A percentile compares a stretch with the other conserved stretches of the same genome.
Evolutionary conservation across 2,888 invertebrate genomes (phyloP).

Genomic region (Dolomedes plantarius): DNA sequence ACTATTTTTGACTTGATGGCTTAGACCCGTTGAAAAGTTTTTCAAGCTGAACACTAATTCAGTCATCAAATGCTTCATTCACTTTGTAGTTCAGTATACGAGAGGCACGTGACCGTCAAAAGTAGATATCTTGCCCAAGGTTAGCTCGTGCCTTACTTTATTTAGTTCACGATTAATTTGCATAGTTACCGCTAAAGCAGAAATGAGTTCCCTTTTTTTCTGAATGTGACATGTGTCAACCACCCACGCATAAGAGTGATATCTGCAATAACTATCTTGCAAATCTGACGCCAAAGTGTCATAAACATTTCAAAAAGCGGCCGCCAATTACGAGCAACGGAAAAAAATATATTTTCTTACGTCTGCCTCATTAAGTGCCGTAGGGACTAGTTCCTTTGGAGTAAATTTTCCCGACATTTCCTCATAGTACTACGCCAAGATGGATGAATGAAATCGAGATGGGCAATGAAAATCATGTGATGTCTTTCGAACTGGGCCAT

Average conservation of each 20-base stretch:
- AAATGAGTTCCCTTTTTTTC: neutral
- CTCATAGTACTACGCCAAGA: neutral
- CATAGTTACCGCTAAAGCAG: neutral
- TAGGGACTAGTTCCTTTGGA: slow-evolving; percentile 3
- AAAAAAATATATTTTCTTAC: slow-evolving; percentile 12
- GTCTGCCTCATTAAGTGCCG: slow-evolving; percentile 33
- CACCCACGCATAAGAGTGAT: neutral
- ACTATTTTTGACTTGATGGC: too few species aligned
- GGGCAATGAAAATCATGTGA: neutral
- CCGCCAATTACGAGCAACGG: neutral
- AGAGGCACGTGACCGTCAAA: neutral
- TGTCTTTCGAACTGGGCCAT: neutral
- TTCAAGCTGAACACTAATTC: too few species aligned
- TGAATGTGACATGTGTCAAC: neutral
- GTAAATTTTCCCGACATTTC: too few species aligned
- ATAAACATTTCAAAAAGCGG: neutral
- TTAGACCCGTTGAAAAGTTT: too few species aligned
- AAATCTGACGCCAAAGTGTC: neutral
- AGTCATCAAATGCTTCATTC: too few species aligned
- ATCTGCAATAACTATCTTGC: slow-evolving; percentile 4
- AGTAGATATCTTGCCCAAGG: neutral
- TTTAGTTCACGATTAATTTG: slow-evolving; percentile 16
- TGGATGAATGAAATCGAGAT: slow-evolving; percentile 65
- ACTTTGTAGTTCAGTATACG: too few species aligned
- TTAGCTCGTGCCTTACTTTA: neutral